phyloP scores from a whole-genome alignment of 1,140 invertebrate species.

The Bathynomus jamesi region DNA sequence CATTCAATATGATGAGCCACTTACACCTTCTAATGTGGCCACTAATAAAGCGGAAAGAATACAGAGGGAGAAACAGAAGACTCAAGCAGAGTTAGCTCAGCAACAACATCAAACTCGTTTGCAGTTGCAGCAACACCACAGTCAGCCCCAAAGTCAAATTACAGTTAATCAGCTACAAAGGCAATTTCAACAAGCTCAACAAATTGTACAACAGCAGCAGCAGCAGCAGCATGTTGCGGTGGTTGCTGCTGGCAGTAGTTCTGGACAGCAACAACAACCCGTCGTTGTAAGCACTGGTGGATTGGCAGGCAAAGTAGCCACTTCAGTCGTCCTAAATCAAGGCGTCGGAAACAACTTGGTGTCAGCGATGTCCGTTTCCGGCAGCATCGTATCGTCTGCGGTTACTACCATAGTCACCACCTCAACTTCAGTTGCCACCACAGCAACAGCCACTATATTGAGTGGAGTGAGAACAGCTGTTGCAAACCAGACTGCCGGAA shows the following conservation, averaged over 20 bases:
- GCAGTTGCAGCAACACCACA: slow-evolving; percentile 41
- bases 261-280: slow-evolving; percentile 18
- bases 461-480: slow-evolving; percentile 15
- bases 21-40: slow-evolving; percentile 76
- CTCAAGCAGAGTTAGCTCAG: slow-evolving; percentile 36
- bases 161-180: slow-evolving; percentile 30
- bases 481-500: slow-evolving; percentile 15
- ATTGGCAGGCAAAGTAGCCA: slow-evolving; percentile 20
- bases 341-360: slow-evolving; percentile 24
- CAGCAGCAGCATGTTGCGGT: slow-evolving; percentile 1
- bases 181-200: slow-evolving; percentile 30
- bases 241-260: slow-evolving; percentile 2
- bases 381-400: slow-evolving; percentile 15
- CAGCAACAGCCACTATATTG: slow-evolving; percentile 18
- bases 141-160: slow-evolving; percentile 23
- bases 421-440: background rate
- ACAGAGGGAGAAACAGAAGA: slow-evolving; percentile 64
- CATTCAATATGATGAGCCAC: slow-evolving; percentile 75
- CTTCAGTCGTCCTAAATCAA: slow-evolving; percentile 24
- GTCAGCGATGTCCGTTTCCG: slow-evolving; percentile 20
- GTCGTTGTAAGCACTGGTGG: slow-evolving; percentile 18
- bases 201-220: slow-evolving; percentile 23
- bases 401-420: slow-evolving; percentile 9
- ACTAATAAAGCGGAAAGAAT: slow-evolving; percentile 72
- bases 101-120: slow-evolving; percentile 30